Evolutionary conservation across 2,888 invertebrate species (phyloP).

Genomic region (Exephanes ischioxanthus): DNA sequence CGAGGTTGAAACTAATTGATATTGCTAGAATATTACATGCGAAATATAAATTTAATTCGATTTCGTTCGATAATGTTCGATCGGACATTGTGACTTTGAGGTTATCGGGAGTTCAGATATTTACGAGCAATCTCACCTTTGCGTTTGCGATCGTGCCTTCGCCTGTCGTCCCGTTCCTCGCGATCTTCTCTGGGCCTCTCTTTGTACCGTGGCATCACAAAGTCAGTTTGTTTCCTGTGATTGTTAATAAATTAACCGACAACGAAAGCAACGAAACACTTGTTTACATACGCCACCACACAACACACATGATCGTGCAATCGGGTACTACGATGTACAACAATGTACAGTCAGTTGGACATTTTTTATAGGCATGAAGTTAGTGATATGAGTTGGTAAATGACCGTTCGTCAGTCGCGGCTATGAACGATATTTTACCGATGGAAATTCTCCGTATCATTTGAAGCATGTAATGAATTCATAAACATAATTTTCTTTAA

Average conservation of each 20-base stretch:
- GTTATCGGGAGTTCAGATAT: conserved; percentile 21
- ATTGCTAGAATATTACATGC: not conserved
- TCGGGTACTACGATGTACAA: no score
- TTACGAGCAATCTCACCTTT: conserved; percentile 45
- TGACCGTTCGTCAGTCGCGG: no score
- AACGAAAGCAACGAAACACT: not conserved
- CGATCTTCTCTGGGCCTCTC: conserved; percentile 57
- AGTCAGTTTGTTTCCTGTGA: not conserved
- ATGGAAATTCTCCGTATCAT: no score
- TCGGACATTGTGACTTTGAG: conserved; percentile 34
- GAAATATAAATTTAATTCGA: not conserved
- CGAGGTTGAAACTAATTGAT: no score
- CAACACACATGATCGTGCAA: no score
- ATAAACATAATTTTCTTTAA: no score
- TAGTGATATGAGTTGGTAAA: no score
- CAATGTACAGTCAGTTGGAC: no score
- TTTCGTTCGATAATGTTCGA: not conserved
- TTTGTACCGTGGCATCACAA: conserved; percentile 58
- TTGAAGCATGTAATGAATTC: no score
- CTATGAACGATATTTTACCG: no score
- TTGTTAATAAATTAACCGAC: not conserved
- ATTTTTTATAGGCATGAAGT: no score
- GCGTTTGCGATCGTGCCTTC: conserved; percentile 56
- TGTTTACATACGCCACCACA: conserved; percentile 25
- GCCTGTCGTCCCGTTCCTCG: conserved; percentile 56